A percentile compares a stretch with the other conserved stretches of the same genome.
These are phyloP conservation scores for Cyprinella venusta DNA, from an alignment of 2,797 vertebrate genomes.

Conservation along the genomic window DNA sequence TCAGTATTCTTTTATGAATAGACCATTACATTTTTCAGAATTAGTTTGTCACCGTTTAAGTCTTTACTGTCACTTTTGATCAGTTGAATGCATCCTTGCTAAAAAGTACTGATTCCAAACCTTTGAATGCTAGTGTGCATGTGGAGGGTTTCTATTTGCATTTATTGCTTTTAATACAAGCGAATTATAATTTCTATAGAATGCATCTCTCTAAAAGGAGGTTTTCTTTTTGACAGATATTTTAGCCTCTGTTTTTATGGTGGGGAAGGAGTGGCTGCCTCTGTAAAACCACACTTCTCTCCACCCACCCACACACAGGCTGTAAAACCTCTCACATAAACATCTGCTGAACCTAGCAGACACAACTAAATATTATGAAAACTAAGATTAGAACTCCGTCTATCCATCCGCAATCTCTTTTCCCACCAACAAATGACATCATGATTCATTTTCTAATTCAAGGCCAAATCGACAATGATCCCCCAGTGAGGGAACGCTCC, in stretches of 20 bases:
- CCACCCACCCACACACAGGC: conserved; percentile 21
- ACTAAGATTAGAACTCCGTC: conserved; percentile 19
- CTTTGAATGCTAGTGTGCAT: neutral
- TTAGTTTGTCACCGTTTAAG: neutral
- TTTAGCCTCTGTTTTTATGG: neutral
- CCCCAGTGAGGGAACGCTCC: neutral
- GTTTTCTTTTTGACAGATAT: neutral
- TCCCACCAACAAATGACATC: conserved; percentile 20
- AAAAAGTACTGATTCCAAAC: neutral
- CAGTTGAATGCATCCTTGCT: neutral
- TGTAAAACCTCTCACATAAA: conserved; percentile 7
- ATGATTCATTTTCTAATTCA: conserved; percentile 29
- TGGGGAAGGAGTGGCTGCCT: conserved; percentile 31
- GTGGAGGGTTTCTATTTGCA: neutral
- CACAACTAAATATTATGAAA: conserved; percentile 42
- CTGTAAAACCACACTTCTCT: conserved; percentile 39
- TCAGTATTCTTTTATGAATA: neutral
- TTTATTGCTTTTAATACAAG: neutral
- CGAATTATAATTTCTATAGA: neutral
- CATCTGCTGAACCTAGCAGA: conserved; percentile 22
- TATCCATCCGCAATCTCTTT: neutral
- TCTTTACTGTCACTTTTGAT: neutral
- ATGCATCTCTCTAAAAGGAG: neutral
- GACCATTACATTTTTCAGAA: no score
- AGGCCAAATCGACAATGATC: conserved; percentile 21